phyloP scores from a whole-genome alignment of 2,888 invertebrate species.

The Diarsia dahlii region DNA sequence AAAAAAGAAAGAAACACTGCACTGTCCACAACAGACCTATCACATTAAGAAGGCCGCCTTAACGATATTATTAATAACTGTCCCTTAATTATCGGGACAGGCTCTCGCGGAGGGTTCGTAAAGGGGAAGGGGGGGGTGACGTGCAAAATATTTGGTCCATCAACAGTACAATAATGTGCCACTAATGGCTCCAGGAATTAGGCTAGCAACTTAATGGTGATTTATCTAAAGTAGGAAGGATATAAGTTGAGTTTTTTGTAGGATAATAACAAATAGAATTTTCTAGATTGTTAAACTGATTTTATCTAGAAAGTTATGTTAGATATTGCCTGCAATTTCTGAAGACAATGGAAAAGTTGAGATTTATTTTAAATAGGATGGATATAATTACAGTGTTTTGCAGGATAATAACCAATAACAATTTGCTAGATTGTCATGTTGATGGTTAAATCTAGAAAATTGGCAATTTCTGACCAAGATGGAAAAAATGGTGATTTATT shows the following conservation, averaged over 20 bases:
- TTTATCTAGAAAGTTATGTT: too few relatives aligned
- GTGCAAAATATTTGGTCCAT: conserved; percentile 69
- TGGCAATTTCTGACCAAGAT: not conserved
- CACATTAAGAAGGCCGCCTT: conserved; percentile 20
- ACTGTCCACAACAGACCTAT: not conserved
- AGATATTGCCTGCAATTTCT: too few relatives aligned
- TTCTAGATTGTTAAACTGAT: too few relatives aligned
- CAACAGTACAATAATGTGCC: conserved; percentile 70
- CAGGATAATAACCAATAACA: not conserved
- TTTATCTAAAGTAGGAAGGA: conserved; percentile 64
- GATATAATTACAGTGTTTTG: conserved; percentile 8
- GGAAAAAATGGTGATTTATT: conserved; percentile 71
- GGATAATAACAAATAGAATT: not conserved
- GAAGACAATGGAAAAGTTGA: too few relatives aligned
- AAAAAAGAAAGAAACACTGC: not conserved
- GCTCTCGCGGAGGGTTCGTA: not conserved
- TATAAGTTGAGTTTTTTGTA: conserved; percentile 2
- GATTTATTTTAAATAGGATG: conserved; percentile 67
- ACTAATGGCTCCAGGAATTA: conserved; percentile 74
- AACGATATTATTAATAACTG: conserved; percentile 58
- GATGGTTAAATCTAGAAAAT: not conserved
- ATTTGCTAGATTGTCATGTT: too few relatives aligned
- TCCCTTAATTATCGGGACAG: conserved; percentile 56
- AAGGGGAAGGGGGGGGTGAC: conserved; percentile 59
- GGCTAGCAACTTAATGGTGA: conserved; percentile 67